Conservation (phyloP, 2,888 invertebrate species). For the Hyposoter didymator region DNA sequence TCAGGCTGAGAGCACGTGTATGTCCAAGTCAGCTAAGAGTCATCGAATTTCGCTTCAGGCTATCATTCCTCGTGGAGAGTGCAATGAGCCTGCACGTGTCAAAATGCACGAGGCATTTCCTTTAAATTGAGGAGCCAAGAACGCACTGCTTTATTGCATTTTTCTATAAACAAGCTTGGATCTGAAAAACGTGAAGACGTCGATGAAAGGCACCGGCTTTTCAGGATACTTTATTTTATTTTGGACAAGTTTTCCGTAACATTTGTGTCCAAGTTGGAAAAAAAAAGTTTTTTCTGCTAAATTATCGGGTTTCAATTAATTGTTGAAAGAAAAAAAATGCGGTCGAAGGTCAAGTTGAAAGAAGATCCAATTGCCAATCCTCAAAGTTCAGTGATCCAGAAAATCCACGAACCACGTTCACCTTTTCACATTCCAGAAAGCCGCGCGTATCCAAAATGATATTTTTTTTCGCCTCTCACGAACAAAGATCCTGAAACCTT, state of each 20-base stretch:
- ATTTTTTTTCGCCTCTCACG: neutral
- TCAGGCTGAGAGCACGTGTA: constrained; percentile 20
- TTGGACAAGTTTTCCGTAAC: neutral
- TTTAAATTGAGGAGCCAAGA: neutral
- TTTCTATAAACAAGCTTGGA: neutral
- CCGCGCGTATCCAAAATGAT: neutral
- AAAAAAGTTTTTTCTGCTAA: neutral
- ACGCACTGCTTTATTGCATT: constrained; percentile 19
- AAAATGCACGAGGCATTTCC: constrained; percentile 4
- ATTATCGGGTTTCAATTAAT: neutral
- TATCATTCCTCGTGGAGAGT: constrained; percentile 25
- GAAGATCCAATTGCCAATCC: neutral
- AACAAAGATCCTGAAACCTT: neutral
- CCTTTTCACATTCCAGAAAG: neutral
- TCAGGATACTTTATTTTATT: neutral
- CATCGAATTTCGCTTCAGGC: constrained; percentile 56
- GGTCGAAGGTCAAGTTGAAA: neutral
- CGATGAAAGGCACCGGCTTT: neutral
- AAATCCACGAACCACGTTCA: neutral
- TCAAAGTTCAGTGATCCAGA: neutral
- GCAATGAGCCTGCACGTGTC: constrained; percentile 42
- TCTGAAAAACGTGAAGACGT: neutral
- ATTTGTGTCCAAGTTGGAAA: neutral
- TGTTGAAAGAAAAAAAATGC: neutral
- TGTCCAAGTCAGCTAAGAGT: constrained; percentile 29